Base-by-base conservation (phyloP, 2,888 invertebrate genomes). In the Microplitis deprimator region DNA sequence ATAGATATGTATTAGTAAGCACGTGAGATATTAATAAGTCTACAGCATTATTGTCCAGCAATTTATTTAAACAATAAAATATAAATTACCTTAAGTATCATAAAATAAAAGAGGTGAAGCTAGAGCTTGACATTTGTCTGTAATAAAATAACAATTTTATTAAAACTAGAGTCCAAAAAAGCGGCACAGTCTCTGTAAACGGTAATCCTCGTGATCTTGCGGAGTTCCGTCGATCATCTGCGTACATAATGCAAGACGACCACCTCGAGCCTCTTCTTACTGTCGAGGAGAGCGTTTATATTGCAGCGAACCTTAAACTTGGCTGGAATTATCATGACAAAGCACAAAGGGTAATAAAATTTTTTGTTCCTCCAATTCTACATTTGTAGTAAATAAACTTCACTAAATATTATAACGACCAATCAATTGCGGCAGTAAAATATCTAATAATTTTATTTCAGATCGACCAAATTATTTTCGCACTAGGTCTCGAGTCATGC, bases 201-300 rank as follows among this genome's bases (percentile, higher is more conserved):
- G 95, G 94, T 5, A 91, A 92, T 50, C 86, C 91, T 68, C 91
- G 95, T 62, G 92, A 94, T 82, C 91, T 94, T 80, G 92, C 94
- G 81, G 87, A 90, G 41, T 92, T 93, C 85, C 89, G 92, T 59
- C 91, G 92, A 83, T 81, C 85, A 10, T 92, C 92, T 0, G 92
- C 92, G 78, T 98, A 97, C 90, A 97, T 98, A 80, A 96, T 96
- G 91, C 98, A 98, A 89, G 94, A 96, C 84, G 95, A 96, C 84
- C 92, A 93, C 85, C 91, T 98, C 20, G 95, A 97, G 85, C 94
- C 96, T 0, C 92, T 95, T 87, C 92, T 98, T 59, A 96, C 96
- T 1, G 95, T 97, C 4, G 91, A 93, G 73, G 98, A 98, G 90
- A 94, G 96, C 8, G 95, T 98, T 93, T 91, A 92, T 83, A 93